These are phyloP conservation scores for Bovichtus variegatus DNA, from an alignment of 2,797 vertebrate genomes.

Conservation along the genomic window DNA sequence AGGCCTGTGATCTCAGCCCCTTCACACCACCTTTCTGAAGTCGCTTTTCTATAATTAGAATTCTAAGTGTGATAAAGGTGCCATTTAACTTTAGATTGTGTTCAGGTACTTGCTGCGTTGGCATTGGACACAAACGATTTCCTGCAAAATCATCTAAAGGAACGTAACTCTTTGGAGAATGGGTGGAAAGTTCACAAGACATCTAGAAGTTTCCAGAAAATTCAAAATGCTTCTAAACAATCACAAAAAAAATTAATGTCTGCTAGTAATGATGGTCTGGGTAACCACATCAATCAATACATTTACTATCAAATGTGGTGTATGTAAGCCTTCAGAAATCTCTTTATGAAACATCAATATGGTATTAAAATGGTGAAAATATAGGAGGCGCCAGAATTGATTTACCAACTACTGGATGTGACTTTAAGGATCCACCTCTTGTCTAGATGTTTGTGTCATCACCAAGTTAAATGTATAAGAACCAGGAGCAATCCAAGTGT, in stretches of 20 bases:
- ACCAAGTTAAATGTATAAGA: background rate
- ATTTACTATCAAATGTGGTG: background rate
- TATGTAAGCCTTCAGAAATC: background rate
- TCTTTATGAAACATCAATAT: background rate
- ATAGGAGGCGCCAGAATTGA: background rate
- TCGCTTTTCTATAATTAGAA: slow-evolving; percentile 1
- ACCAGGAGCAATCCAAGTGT: background rate
- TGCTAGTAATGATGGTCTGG: background rate
- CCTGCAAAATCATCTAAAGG: background rate
- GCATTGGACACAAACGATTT: background rate
- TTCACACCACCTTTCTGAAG: background rate
- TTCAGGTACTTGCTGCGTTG: background rate
- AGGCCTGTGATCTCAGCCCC: background rate
- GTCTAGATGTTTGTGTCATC: background rate
- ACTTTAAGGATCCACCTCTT: background rate
- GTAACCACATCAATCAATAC: background rate
- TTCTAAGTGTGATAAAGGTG: slow-evolving; percentile 3
- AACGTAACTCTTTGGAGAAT: background rate
- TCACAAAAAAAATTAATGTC: background rate
- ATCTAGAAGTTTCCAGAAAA: background rate
- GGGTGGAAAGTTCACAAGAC: background rate
- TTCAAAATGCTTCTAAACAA: background rate
- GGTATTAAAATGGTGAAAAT: background rate
- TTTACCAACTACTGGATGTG: background rate
- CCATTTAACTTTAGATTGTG: slow-evolving; percentile 14